Evolutionary conservation across 2,888 invertebrate species (phyloP), one percentile per base, ranked within the genome.

Genomic region (Belgica antarctica): DNA sequence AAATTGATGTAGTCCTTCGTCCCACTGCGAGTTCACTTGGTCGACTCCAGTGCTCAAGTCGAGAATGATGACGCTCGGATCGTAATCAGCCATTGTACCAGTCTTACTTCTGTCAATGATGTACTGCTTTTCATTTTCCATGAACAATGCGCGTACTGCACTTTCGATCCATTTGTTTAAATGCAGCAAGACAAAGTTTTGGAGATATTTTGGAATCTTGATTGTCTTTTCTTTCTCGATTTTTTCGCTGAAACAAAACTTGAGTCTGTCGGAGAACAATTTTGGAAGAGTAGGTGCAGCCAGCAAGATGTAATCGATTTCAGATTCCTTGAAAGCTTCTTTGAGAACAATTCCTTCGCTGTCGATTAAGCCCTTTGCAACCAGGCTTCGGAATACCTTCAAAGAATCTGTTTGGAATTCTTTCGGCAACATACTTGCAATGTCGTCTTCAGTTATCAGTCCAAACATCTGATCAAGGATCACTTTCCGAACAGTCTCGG

Each of bases 1-100:
- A 71, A 79, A 79, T 72, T 80, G 80, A 71, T 79, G 78, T 15
- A 81, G 72, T 1, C 75, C 80, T 70, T 77, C 75, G 24, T 75
- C 76, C 79, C 79, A 80, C 61, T 78, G 76, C 1, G 77, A 76
- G 24, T 75, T 76, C 7, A 72, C 72, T 70, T 75, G 74, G 70
- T 78, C 78, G 0, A 77, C 76, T 4, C 80, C 81, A 0, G 80
- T 80, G 62, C 76, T 76, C 36, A 72, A 74, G 65, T 78, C 77
- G 1, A 77, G 73, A n/a, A 77, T 76, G 4, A 74, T 74, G 3
- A 77, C 72, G 19, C 74, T 74, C 0, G 73, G 73, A 62, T 73
- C 72, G 71, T 1, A 2, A 1, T 7, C 25, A 22, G n/a, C 24
- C 1, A 25, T 59, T 0, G 72, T 72, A 27, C 73, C 74, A 8